Evolutionary conservation across 2,888 invertebrate species (phyloP).

Genomic region (Protophormia terraenovae): DNA sequence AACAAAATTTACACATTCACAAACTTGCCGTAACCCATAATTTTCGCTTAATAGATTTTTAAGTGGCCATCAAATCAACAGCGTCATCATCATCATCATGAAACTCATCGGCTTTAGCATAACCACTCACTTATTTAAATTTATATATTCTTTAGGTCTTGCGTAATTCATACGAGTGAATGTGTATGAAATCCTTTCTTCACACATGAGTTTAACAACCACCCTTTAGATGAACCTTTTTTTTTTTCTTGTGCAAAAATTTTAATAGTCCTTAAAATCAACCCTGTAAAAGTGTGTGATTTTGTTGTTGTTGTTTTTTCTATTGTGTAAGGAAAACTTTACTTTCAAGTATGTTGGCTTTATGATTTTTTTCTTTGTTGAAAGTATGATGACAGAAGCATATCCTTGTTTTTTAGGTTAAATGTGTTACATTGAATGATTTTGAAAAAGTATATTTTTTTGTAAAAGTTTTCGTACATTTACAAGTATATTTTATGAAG

Average conservation of each 20-base stretch:
- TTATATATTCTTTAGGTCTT: constrained; percentile 28
- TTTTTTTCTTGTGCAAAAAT: constrained; percentile 7
- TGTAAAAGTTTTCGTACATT: not conserved
- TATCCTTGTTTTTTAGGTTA: constrained; percentile 50
- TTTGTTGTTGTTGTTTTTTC: too few relatives aligned
- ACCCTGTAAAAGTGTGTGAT: constrained; percentile 61
- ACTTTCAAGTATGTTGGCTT: constrained; percentile 59
- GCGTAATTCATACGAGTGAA: not conserved
- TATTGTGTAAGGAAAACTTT: constrained; percentile 29
- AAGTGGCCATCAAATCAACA: constrained; percentile 66
- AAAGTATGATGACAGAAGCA: constrained; percentile 22
- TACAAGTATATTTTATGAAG: too few relatives aligned
- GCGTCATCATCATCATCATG: constrained; percentile 41
- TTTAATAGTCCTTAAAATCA: constrained; percentile 53
- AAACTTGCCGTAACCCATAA: constrained; percentile 65
- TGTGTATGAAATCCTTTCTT: constrained; percentile 56
- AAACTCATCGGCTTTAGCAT: constrained; percentile 3
- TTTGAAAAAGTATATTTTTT: not conserved
- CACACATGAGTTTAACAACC: constrained; percentile 52
- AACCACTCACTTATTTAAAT: constrained; percentile 17
- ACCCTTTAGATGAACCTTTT: constrained; percentile 22
- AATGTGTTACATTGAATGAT: constrained; percentile 21
- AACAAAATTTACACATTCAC: constrained; percentile 6
- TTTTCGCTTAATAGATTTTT: constrained; percentile 67
- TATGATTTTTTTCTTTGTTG: constrained; percentile 38